Base-by-base conservation (phyloP, 2,888 invertebrate species). In the Ophion ellenae region DNA sequence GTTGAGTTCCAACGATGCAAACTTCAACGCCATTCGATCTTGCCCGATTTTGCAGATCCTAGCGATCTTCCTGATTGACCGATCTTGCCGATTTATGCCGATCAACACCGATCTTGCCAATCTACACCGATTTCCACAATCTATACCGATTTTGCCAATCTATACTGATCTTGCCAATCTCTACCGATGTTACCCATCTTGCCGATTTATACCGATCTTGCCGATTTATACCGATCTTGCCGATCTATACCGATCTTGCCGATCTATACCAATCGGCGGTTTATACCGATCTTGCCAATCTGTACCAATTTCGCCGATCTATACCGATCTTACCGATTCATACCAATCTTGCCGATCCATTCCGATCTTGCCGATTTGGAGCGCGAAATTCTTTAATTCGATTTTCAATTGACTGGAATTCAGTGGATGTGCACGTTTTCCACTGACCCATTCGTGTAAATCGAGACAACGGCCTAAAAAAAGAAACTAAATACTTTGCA, bases 121-220 rank as follows among this genome's bases (percentile, higher is more conserved):
- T 66, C 20, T 14, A 63, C 67, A 64, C 47, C 17, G 74, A 63
- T 66, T 47, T 59, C 47, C 9, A n/a, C 66, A 57, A 71, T 75
- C 66, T 24, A 28, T 20, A 6, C 20, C 3, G 61, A 57, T 32
- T n/a, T 20, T 59, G 28, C 4, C 17, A 45, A 71, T 79, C 66
- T 36, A 45, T n/a, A 10, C n/a, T 5, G 61, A 57, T 53, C 28
- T n/a, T 59, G 53, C 9, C 17, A 63, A 70, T 75, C 57, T 64
- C 20, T 47, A 14, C 40, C 66, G 63, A 71, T 79, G 59, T 40
- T 20, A 6, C 14, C 10, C 36, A 59, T 57, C 32, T 24, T 61
- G 28, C 10, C 17, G 69, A 71, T 79, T 20, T 61, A 20, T n/a
- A 28, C 7, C 14, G 61, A 61, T 66, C 53, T 57, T 59, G 53